A percentile compares a stretch with the other conserved stretches of the same genome.
These are phyloP conservation scores for Chauna torquata DNA, from an alignment of 2,113 vertebrate genomes.

Conservation along the genomic window DNA sequence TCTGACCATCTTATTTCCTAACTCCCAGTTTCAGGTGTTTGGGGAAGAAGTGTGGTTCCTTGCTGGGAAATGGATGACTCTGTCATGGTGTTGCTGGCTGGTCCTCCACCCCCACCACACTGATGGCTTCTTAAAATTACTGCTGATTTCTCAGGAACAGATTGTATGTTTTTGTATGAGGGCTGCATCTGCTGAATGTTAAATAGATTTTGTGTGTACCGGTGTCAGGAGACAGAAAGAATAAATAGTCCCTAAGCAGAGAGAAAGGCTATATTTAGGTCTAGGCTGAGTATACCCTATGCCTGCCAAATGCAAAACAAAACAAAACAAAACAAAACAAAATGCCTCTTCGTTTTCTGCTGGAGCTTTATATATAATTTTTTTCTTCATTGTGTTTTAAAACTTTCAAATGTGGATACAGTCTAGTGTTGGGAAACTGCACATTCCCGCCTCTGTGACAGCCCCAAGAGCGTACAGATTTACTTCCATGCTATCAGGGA, in stretches of 20 bases:
- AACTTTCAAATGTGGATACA: not conserved
- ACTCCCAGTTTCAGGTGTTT: not conserved
- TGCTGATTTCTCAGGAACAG: not conserved
- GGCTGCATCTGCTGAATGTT: not conserved
- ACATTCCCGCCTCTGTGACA: not conserved
- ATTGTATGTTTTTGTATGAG: not conserved
- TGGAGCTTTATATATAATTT: not conserved
- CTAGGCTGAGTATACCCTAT: slow-evolving; percentile 44
- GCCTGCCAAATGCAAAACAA: slow-evolving; percentile 29
- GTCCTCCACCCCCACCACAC: not conserved
- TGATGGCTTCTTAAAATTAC: not conserved
- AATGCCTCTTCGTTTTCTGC: not conserved
- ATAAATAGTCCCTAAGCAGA: slow-evolving; percentile 11
- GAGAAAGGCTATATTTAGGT: slow-evolving; percentile 36
- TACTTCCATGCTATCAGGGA: not conserved
- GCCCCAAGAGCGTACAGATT: not conserved
- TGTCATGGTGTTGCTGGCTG: not conserved
- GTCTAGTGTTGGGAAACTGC: not conserved
- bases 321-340: not conserved
- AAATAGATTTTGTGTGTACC: not conserved
- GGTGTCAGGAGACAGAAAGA: slow-evolving; percentile 11
- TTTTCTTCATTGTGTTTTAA: not conserved
- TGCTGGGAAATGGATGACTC: not conserved
- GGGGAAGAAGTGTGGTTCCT: not conserved
- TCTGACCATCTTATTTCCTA: not conserved